Evolutionary conservation across 2,797 vertebrate genomes (phyloP), one percentile per base, ranked within the genome.

Genomic region (Chanos chanos): DNA sequence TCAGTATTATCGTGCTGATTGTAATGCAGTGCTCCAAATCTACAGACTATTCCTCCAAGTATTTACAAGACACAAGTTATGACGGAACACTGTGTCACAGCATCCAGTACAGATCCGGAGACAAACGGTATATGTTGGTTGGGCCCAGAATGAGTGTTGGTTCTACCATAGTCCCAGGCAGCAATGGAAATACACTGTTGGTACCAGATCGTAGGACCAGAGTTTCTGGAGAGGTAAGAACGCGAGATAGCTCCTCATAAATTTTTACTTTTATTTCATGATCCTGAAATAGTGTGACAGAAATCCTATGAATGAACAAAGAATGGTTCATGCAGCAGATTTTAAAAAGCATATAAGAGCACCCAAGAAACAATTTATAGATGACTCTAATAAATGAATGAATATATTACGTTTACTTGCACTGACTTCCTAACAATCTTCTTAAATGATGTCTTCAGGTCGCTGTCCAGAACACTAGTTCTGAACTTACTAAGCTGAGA

Each of bases 21-120:
- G 58, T 61, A 64, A 77, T 79, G 75, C 79, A 79, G 68, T 79
- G 75, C 47, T 78, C 74, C 3, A 77, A 74, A 66, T 13, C 73
- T 2, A 60, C 64, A 54, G 71, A 74, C 25, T 55, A 65, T 43
- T 66, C 50, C 3, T 53, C 73, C 21, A 80, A 77, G 39, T 77
- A 77, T 66, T 68, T 77, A 2, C 75, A 36, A 61, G 75, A 80
- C 28, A 5, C 68, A 0, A 77, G 80, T 44, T 76, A 80, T 49
- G 75, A 80, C 28, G 80, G 77, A 2, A 80, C 80, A 8, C 51
- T 82, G 41, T 80, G 73, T 41, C 75, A 80, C 75, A 84, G 82
- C 74, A 81, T 83, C 58, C 80, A 83, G 64, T 82, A 82, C 73
- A 80, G 77, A 81, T 79, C 82, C 31, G 82, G 76, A 60, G 71